Conservation (phyloP, 2,113 vertebrate species). For the Neolamprologus sp. region DNA sequence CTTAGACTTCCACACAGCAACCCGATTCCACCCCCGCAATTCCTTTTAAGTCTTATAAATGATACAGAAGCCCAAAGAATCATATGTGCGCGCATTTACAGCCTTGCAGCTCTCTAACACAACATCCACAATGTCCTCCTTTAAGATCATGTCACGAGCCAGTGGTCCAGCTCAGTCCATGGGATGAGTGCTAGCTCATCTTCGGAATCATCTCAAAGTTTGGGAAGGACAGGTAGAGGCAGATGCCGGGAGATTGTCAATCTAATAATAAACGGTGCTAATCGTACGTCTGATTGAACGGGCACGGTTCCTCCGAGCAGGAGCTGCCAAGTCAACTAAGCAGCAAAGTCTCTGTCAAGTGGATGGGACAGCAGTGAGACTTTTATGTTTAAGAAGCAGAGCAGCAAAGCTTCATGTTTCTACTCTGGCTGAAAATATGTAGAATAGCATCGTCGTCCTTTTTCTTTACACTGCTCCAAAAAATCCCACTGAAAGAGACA, state of each 20-base stretch:
- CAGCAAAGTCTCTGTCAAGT: background rate
- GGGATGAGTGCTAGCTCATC: background rate
- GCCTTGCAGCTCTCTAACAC: background rate
- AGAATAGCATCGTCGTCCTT: background rate
- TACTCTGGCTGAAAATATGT: background rate
- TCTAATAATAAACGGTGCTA: constrained; percentile 4
- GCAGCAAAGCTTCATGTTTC: background rate
- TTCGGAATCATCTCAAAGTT: background rate
- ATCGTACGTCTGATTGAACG: constrained; percentile 28
- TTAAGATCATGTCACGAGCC: background rate
- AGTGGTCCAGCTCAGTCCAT: background rate
- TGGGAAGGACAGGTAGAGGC: background rate
- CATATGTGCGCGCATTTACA: background rate
- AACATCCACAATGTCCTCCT: constrained; percentile 14
- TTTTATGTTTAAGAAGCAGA: background rate
- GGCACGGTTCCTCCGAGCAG: background rate
- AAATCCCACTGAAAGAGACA: background rate
- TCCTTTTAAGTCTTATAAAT: constrained; percentile 18
- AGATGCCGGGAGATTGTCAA: background rate
- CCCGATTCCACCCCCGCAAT: constrained; percentile 21
- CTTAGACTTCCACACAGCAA: constrained; percentile 17
- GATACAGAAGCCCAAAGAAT: constrained; percentile 29
- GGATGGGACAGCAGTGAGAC: background rate
- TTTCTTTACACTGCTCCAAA: background rate
- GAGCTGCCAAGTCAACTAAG: constrained; percentile 5